These are phyloP conservation scores for Dasyurus viverrinus DNA, from an alignment of 2,113 vertebrate genomes.

Conservation along the genomic window DNA sequence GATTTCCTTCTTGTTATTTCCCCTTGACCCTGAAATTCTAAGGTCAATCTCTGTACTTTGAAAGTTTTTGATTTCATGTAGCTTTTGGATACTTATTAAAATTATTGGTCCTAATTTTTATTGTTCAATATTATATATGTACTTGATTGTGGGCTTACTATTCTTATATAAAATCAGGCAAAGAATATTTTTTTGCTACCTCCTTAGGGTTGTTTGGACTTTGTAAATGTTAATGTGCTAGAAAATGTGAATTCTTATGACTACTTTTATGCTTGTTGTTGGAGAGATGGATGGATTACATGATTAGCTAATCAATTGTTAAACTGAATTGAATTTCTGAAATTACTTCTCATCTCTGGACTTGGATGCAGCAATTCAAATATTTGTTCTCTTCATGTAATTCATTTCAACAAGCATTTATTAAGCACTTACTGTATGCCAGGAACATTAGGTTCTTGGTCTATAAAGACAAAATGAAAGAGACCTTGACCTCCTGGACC, in stretches of 20 bases:
- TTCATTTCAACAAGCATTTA: too few species aligned
- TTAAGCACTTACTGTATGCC: too few species aligned
- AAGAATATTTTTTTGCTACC: background rate
- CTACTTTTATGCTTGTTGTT: background rate
- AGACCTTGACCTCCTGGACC: too few species aligned
- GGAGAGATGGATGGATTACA: background rate
- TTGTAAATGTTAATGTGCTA: background rate
- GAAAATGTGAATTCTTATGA: background rate
- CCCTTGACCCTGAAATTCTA: background rate
- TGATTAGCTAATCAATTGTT: background rate
- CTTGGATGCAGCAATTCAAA: background rate
- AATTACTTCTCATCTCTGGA: background rate
- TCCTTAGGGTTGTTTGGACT: background rate
- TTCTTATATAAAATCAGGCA: background rate
- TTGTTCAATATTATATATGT: background rate
- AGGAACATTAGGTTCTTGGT: too few species aligned
- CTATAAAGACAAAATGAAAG: background rate
- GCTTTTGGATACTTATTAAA: background rate
- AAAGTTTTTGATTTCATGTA: background rate
- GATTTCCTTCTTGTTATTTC: background rate
- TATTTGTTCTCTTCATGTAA: background rate
- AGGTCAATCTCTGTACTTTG: background rate
- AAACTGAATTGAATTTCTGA: background rate
- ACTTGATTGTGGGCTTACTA: background rate
- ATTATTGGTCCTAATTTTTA: background rate